Conservation (phyloP, 2,888 invertebrate species). For the Glaucopsyche alexis region DNA sequence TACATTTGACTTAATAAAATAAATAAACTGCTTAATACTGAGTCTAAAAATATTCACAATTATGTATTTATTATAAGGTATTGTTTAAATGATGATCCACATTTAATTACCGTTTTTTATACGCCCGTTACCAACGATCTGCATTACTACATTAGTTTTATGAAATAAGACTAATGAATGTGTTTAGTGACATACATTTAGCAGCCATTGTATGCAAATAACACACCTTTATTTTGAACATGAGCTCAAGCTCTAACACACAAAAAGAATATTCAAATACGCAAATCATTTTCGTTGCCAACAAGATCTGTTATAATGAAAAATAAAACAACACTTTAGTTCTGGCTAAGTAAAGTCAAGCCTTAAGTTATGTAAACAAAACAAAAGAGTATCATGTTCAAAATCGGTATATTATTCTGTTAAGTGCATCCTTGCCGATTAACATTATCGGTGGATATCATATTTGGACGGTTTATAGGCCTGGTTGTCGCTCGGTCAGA, state of each 20-base stretch:
- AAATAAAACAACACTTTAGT: not conserved
- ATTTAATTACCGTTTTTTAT: not conserved
- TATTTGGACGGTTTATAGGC: constrained; percentile 12
- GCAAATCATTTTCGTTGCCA: not conserved
- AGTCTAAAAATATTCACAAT: too few relatives aligned
- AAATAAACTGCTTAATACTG: too few relatives aligned
- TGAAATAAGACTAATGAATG: constrained; percentile 13
- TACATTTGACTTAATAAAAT: too few relatives aligned
- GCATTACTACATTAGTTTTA: constrained; percentile 6
- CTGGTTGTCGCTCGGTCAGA: constrained; percentile 8
- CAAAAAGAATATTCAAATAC: not conserved
- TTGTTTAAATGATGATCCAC: not conserved
- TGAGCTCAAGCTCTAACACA: not conserved
- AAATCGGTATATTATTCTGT: not conserved
- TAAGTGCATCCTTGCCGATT: not conserved
- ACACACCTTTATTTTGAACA: not conserved
- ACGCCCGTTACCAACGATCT: not conserved
- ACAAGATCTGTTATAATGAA: too few relatives aligned
- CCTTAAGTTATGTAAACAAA: not conserved
- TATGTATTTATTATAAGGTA: not conserved
- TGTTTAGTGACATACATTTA: constrained; percentile 14
- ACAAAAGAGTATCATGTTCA: not conserved
- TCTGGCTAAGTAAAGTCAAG: not conserved
- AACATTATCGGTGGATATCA: not conserved
- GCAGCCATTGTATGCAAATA: constrained; percentile 14